These are phyloP conservation scores for Eupithecia abbreviata DNA, from an alignment of 2,888 invertebrate species.

Conservation along the genomic window DNA sequence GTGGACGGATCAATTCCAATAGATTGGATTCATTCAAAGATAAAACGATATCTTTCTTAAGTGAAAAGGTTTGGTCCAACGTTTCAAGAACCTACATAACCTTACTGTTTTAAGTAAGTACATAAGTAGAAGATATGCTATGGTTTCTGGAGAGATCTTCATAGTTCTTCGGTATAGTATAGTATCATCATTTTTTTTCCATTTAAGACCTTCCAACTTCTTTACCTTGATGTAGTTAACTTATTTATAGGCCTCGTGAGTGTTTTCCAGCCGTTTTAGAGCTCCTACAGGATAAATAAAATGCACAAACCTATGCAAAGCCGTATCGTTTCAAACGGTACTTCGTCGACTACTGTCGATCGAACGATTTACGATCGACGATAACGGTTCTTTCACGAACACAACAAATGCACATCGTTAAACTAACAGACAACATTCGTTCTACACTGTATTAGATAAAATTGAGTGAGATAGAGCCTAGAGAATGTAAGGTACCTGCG, in stretches of 20 bases:
- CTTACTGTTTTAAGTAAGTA: background rate
- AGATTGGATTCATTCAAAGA: slow-evolving; percentile 16
- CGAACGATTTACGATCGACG: slow-evolving; percentile 62
- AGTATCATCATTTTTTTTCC: background rate
- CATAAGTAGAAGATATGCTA: background rate
- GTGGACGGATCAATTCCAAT: slow-evolving; percentile 25
- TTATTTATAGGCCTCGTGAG: background rate
- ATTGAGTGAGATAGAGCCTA: background rate
- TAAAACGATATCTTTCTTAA: slow-evolving; percentile 9
- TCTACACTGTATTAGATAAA: slow-evolving; percentile 37
- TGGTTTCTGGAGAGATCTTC: background rate
- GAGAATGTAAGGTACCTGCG: background rate
- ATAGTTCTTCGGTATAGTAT: too few relatives aligned
- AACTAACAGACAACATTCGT: slow-evolving; percentile 57
- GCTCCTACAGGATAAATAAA: slow-evolving; percentile 9
- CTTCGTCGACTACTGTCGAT: slow-evolving; percentile 51
- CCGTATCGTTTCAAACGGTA: slow-evolving; percentile 46
- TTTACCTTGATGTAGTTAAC: background rate
- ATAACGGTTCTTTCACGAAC: slow-evolving; percentile 62
- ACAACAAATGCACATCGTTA: slow-evolving; percentile 54
- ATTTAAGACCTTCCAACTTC: too few relatives aligned
- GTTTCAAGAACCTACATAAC: background rate
- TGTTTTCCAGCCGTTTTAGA: background rate
- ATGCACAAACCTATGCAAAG: slow-evolving; percentile 50
- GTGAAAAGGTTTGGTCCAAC: slow-evolving; percentile 6